Percentiles rank a stretch among this genome's conserved stretches.
These are phyloP conservation scores for Peromyscus aztecus DNA, from an alignment of 2,797 vertebrate genomes.

Conservation along the genomic window DNA sequence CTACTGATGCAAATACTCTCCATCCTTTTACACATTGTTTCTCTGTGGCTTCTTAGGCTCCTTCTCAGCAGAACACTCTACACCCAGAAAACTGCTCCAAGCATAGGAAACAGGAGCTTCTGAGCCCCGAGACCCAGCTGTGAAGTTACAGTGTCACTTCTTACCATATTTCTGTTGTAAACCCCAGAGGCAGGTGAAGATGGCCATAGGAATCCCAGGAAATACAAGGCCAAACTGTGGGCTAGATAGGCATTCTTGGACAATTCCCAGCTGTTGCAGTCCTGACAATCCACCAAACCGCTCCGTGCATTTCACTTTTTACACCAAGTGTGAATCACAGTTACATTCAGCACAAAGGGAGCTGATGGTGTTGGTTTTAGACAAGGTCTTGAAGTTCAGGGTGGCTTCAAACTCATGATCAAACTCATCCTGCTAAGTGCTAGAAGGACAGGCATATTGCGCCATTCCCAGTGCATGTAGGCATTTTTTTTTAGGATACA, in stretches of 20 bases:
- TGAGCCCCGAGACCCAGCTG: too few species aligned
- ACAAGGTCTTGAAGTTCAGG: neutral
- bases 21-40: neutral
- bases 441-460: neutral
- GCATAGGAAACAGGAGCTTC: neutral
- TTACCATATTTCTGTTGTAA: neutral
- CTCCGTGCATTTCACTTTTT: neutral
- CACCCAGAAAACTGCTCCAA: neutral
- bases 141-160: too few species aligned
- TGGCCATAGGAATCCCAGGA: rapidly evolving
- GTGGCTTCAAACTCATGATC: neutral
- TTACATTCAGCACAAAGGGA: neutral
- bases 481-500: neutral
- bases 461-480: neutral
- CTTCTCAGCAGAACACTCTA: neutral
- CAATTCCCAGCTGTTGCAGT: neutral
- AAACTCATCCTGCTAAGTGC: neutral
- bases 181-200: neutral
- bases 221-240: neutral
- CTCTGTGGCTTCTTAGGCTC: rapidly evolving
- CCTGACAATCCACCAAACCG: neutral
- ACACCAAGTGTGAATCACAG: neutral
- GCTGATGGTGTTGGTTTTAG: neutral
- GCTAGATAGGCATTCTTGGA: too few species aligned
- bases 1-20: neutral